phyloP scores from a whole-genome alignment of 2,113 vertebrate species.

The Chionis minor region DNA sequence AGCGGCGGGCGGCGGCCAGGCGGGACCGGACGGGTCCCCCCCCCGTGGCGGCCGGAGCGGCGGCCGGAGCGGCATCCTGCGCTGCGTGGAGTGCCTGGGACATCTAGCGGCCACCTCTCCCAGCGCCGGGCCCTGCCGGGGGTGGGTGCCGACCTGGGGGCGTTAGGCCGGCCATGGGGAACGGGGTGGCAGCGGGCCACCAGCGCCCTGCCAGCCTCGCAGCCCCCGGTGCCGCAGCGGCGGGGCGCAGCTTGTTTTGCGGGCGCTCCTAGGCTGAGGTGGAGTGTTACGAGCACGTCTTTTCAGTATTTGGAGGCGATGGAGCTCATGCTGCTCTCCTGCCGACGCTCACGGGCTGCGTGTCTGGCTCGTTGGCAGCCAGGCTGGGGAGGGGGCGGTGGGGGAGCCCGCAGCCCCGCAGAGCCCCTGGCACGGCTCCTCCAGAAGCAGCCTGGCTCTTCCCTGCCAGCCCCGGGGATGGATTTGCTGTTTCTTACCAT shows the following conservation, averaged over 20 bases:
- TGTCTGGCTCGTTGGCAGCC: not conserved
- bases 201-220: not conserved
- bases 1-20: not conserved
- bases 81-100: slow-evolving; percentile 16
- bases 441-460: not conserved
- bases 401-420: not conserved
- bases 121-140: not conserved
- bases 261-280: fast-evolving
- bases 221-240: not conserved
- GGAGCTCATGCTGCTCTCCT: not conserved
- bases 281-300: fast-evolving
- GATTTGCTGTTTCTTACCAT: slow-evolving; percentile 35
- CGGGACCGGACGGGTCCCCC: not conserved
- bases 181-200: not conserved
- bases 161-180: not conserved
- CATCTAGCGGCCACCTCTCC: slow-evolving; percentile 48
- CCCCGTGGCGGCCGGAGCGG: not conserved
- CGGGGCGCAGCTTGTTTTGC: not conserved
- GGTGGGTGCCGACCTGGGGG: not conserved
- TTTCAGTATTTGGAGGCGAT: not conserved
- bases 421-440: not conserved
- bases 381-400: not conserved
- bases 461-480: not conserved
- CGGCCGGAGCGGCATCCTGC: not conserved
- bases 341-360: not conserved